Evolutionary conservation across 1,140 invertebrate species (phyloP), one percentile per base, ranked within the genome.

Genomic region (Brachionus calyciflorus): DNA sequence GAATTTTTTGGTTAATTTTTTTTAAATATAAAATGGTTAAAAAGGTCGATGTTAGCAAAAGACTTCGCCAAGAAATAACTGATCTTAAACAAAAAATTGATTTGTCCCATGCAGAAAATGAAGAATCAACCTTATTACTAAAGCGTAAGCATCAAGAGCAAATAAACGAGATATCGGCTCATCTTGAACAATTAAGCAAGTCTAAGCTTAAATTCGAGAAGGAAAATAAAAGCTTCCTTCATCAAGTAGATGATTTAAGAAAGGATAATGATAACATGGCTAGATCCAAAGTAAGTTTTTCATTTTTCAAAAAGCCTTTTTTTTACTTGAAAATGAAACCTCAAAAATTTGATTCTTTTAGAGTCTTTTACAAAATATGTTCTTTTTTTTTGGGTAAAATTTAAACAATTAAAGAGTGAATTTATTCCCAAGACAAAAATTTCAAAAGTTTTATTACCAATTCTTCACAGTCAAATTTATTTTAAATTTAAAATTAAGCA

Each of bases 171-270:
- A 21, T 77, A n/a, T 57, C 76, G 3, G 41, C 28, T 26, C 76
- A 77, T 28, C 10, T 63, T 24, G 76, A 77, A 65, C 33, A 51
- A 37, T 24, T 65, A 40, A 63, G 30, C 21, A 63, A 68, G 30
- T 17, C 21, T 5, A 46, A 33, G 26, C 30, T 46, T 41, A 77
- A 49, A 65, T 68, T 44, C 40, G 76, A 77, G 51, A 77, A 77
- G 53, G 76, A 77, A 33, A 77, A 65, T 19, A 63, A 63, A 17
- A 33, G 24, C 21, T 68, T 63, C 40, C 76, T 65, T 63, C 51
- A 49, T 19, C 49, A 77, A 77, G 14, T 77, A 40, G 76, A 77
- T 21, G 76, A 77, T 1, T 41, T 77, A 46, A 60, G 46, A 30
- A 68, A 37, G 3, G 76, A 77, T 12, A 28, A 44, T 17, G 76